Percentiles rank a stretch among this genome's conserved stretches.
phyloP scores from a whole-genome alignment of 2,113 vertebrate species.

The Rattus norvegicus region GRCr8 NC_086024.1:55485001-55485500 shows the following conservation, averaged over 20 bases:
- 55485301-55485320: conserved; percentile 44
- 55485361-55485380: conserved; percentile 62
- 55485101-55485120: conserved; percentile 10
- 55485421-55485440: conserved; percentile 67
- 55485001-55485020: not conserved
- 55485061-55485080: not conserved
- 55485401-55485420: conserved; percentile 50
- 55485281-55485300: not conserved
- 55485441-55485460: conserved; percentile 73
- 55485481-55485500: conserved; percentile 59
- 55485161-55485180: not conserved
- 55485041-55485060: not conserved
- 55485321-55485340: conserved; percentile 31
- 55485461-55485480: conserved; percentile 74
- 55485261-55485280: conserved; percentile 11
- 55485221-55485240: not conserved
- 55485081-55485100: not conserved
- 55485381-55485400: conserved; percentile 53
- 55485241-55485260: not conserved
- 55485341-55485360: conserved; percentile 66
- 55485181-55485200: not conserved
- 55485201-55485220: conserved; percentile 21
- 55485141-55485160: conserved; percentile 22
- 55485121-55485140: conserved; percentile 8
- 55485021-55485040: not conserved